Conservation (phyloP, 2,113 vertebrate species). For the Ceuthmochares aereus region DNA sequence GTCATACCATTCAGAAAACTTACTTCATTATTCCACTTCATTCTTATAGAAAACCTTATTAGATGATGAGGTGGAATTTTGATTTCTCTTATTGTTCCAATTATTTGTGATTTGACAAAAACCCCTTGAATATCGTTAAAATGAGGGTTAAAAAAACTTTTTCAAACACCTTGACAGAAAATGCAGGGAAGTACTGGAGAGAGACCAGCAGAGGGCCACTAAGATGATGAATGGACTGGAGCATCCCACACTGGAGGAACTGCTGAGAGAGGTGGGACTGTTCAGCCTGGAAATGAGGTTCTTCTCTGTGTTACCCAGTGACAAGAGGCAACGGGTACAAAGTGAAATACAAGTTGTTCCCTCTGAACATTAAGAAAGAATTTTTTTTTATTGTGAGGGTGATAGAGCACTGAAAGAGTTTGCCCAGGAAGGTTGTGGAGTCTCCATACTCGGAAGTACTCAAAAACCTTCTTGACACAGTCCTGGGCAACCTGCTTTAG, state of each 20-base stretch:
- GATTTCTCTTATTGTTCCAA: neutral
- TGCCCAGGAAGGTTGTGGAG: neutral
- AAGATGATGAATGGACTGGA: neutral
- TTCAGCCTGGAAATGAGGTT: neutral
- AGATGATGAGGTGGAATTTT: neutral
- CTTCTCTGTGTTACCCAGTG: neutral
- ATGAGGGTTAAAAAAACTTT: neutral
- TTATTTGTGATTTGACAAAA: neutral
- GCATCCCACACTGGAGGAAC: neutral
- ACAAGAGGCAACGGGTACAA: neutral
- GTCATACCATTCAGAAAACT: neutral
- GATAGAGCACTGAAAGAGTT: neutral
- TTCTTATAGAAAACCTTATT: neutral
- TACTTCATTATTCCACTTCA: neutral
- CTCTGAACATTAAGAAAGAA: neutral
- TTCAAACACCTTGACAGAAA: neutral
- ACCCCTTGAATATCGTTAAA: neutral
- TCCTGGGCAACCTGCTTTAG: neutral
- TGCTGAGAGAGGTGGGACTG: neutral
- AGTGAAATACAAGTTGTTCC: neutral
- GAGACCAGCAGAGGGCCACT: neutral
- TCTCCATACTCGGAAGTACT: neutral
- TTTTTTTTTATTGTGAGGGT: neutral
- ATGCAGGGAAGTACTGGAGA: neutral
- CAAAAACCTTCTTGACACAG: accelerated